phyloP scores from a whole-genome alignment of 2,888 invertebrate genomes.

The Himalopsyche japonica region DNA sequence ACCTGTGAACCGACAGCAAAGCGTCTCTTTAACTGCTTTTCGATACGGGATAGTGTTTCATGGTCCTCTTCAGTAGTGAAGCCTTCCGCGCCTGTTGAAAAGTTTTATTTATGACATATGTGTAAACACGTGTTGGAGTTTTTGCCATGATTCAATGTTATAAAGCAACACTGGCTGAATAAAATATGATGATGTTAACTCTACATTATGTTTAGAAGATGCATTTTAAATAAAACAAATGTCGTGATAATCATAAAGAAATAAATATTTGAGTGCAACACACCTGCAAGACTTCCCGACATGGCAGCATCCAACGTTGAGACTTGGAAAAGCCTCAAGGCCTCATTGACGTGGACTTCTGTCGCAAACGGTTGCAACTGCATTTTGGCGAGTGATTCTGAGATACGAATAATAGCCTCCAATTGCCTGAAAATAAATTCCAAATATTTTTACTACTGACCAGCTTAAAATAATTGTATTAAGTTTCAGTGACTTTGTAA shows the following conservation, averaged over 20 bases:
- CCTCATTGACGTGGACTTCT: conserved; percentile 92
- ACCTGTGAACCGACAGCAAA: conserved; percentile 97
- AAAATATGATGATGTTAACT: too few species aligned
- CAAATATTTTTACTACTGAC: neutral
- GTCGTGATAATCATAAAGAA: too few species aligned
- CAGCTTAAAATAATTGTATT: neutral
- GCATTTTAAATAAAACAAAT: too few species aligned
- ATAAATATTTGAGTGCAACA: neutral
- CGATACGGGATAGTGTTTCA: conserved; percentile 85
- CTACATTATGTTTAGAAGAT: too few species aligned
- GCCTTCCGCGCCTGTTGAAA: conserved; percentile 84
- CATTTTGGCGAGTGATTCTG: conserved; percentile 98
- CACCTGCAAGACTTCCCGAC: conserved; percentile 88
- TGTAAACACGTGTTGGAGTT: too few species aligned
- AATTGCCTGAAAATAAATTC: conserved; percentile 66
- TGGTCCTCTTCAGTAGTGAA: conserved; percentile 95
- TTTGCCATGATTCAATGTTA: too few species aligned
- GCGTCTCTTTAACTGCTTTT: conserved; percentile 90
- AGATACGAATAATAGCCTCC: conserved; percentile 94
- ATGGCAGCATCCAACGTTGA: conserved; percentile 96
- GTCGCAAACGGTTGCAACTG: conserved; percentile 88
- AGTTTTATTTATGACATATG: neutral
- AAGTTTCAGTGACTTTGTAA: too few species aligned
- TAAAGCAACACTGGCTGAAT: too few species aligned
- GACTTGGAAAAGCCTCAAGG: conserved; percentile 93